Conservation (phyloP, 2,113 vertebrate species). For the Rhinoderma darwinii region DNA sequence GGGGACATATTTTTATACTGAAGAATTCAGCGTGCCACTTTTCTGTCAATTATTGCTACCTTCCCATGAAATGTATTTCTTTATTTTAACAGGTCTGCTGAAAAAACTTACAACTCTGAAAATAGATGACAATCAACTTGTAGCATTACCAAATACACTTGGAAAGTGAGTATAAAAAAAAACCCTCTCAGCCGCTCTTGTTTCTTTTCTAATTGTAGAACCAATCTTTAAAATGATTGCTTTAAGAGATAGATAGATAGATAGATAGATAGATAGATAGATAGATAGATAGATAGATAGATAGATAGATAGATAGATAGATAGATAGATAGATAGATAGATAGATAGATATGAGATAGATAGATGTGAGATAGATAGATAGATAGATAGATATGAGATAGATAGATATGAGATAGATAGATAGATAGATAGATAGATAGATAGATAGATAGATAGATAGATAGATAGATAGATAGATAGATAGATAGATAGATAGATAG, state of each 20-base stretch:
- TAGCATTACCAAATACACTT: slow-evolving; percentile 91
- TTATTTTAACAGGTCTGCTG: slow-evolving; percentile 82
- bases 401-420: background rate
- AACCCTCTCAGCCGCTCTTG: too few relatives aligned
- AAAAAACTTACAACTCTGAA: slow-evolving; percentile 97
- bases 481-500: background rate
- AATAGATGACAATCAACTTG: slow-evolving; percentile 99
- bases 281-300: background rate
- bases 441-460: background rate
- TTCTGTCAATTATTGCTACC: background rate
- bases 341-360: background rate
- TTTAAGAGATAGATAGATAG: too few relatives aligned
- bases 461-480: background rate
- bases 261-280: too few relatives aligned
- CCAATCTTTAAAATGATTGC: too few relatives aligned
- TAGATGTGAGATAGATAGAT: background rate
- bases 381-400: background rate
- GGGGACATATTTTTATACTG: background rate
- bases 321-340: background rate
- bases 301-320: background rate
- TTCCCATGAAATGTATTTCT: background rate
- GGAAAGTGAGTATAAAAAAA: slow-evolving; percentile 86
- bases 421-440: background rate
- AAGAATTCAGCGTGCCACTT: background rate
- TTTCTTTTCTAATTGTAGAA: too few relatives aligned